phyloP scores from a whole-genome alignment of 2,113 vertebrate genomes.

The Thalassoma bifasciatum region DNA sequence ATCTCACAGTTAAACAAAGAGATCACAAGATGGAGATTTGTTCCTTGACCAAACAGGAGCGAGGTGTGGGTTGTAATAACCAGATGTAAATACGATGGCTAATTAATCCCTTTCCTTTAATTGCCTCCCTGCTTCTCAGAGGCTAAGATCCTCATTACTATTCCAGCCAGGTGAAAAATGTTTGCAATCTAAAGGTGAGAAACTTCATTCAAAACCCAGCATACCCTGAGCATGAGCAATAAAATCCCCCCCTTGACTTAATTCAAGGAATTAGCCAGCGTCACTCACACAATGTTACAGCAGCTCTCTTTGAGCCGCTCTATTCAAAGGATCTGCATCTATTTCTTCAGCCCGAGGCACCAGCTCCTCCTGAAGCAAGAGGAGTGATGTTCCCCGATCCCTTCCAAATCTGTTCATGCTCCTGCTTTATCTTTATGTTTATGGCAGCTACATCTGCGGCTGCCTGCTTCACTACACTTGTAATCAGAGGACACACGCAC shows the following conservation, averaged over 20 bases:
- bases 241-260: constrained; percentile 45
- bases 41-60: constrained; percentile 25
- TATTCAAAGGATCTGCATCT: constrained; percentile 57
- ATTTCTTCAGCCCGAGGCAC: constrained; percentile 42
- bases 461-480: constrained; percentile 44
- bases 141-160: constrained; percentile 65
- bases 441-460: constrained; percentile 50
- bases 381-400: constrained; percentile 49
- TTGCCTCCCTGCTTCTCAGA: constrained; percentile 55
- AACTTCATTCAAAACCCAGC: constrained; percentile 28
- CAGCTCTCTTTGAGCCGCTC: constrained; percentile 37
- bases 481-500: constrained; percentile 33
- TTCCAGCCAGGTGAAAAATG: constrained; percentile 66
- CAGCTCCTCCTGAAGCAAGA: constrained; percentile 53
- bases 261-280: constrained; percentile 56
- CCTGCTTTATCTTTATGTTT: constrained; percentile 59
- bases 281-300: constrained; percentile 41
- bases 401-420: constrained; percentile 57
- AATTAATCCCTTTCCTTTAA: constrained; percentile 67
- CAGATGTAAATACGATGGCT: constrained; percentile 54
- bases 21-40: constrained; percentile 20
- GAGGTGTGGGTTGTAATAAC: constrained; percentile 49
- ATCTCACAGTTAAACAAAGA: constrained; percentile 52
- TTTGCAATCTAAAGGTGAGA: constrained; percentile 46
- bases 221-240: constrained; percentile 29